phyloP scores from a whole-genome alignment of 2,888 invertebrate genomes.

The Oasisia sp. region DNA sequence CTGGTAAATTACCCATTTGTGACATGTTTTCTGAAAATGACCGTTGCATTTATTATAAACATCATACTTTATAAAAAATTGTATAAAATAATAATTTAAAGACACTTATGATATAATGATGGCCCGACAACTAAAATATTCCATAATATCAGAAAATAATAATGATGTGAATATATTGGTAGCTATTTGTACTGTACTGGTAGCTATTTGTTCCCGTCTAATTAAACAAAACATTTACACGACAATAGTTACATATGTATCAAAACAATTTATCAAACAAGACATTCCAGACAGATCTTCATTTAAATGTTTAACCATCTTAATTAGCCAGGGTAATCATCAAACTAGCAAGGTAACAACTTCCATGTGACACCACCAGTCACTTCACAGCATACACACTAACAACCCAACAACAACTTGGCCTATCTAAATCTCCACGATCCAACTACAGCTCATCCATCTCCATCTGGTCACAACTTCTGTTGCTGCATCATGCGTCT shows the following conservation, averaged over 20 bases:
- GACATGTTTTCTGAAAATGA: neutral
- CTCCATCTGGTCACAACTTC: neutral
- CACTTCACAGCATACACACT: neutral
- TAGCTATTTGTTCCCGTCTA: neutral
- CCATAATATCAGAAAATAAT: neutral
- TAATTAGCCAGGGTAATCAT: neutral
- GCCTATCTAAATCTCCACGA: neutral
- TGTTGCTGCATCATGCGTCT: neutral
- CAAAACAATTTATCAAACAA: neutral
- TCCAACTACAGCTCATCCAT: neutral
- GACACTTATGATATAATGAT: neutral
- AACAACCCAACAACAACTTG: neutral
- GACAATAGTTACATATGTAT: neutral
- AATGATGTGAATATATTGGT: neutral
- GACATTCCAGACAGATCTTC: neutral
- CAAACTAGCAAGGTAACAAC: too few relatives aligned
- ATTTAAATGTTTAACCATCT: neutral
- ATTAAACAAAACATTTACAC: neutral
- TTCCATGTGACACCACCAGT: neutral
- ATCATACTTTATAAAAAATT: neutral
- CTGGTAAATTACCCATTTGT: neutral
- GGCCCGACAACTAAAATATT: neutral
- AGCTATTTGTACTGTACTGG: too few relatives aligned
- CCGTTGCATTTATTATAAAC: neutral
- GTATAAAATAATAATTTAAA: neutral